Percentiles rank a stretch among this genome's conserved stretches.
Evolutionary conservation across 2,113 vertebrate species (phyloP).

Genomic region (Thomomys bottae): DNA sequence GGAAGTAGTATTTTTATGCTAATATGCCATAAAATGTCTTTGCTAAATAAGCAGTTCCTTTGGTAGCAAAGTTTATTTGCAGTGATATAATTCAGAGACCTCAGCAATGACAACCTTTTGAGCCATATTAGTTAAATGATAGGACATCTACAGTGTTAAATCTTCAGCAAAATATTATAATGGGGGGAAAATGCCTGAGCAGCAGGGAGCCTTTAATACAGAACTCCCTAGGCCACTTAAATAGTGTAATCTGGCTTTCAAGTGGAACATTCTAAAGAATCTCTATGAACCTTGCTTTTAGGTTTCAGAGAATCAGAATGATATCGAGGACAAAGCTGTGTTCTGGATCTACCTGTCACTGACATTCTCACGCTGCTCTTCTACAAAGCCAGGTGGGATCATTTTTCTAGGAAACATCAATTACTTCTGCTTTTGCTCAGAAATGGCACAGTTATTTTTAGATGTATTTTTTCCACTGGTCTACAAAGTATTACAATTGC

Average conservation of each 20-base stretch:
- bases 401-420: conserved; percentile 87
- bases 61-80: conserved; percentile 81
- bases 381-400: conserved; percentile 87
- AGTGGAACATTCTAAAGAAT: conserved; percentile 78
- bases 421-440: conserved; percentile 86
- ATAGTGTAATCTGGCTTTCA: conserved; percentile 84
- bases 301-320: conserved; percentile 81
- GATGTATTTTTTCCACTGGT: conserved; percentile 86
- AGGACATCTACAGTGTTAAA: conserved; percentile 72
- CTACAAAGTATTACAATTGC: conserved; percentile 85
- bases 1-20: conserved; percentile 82
- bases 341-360: conserved; percentile 81
- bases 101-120: conserved; percentile 81
- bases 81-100: conserved; percentile 79
- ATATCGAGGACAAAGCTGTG: conserved; percentile 80
- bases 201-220: conserved; percentile 81
- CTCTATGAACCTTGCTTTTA: conserved; percentile 78
- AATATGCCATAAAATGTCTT: conserved; percentile 78
- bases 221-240: conserved; percentile 80
- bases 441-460: conserved; percentile 88
- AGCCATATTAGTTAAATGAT: conserved; percentile 82
- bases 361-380: conserved; percentile 79
- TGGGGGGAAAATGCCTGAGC: conserved; percentile 79
- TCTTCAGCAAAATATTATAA: conserved; percentile 80
- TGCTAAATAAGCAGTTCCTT: conserved; percentile 80